Evolutionary conservation across 2,797 vertebrate species (phyloP), one percentile per base, ranked within the genome.

Genomic region (Gymnoscopelus braueri): DNA sequence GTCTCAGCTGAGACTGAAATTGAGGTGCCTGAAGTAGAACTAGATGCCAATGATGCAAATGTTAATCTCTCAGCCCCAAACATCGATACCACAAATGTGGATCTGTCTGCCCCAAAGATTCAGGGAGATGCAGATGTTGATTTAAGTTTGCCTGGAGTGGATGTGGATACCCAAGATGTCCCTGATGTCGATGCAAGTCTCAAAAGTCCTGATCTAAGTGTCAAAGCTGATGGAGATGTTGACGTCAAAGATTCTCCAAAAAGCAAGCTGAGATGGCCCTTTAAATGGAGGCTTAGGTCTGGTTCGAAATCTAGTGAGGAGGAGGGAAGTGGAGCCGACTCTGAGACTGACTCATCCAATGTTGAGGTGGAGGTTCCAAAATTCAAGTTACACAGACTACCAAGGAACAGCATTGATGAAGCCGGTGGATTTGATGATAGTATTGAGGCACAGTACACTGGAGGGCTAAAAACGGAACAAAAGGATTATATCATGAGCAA

Each of bases 381-480:
- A 10, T 95, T 94, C 75, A 92, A 82, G 75, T 5, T 78, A 47
- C 94, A 95, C 84, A 87, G 11, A 54, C 77, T 93, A 29, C 92
- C 92, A 24, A 65, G 0, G 23, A 66, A 26, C 78, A 85, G 0
- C 71, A 53, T 86, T 19, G 79, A 86, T 47, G 53, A 5, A 12
- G 10, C 2, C 14, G 60, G 57, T 54, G 71, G 19, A 9, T 10
- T 80, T 50, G 48, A n/a, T 52, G 71, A 90, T 12, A 10, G 8
- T 9, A 59, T 84, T 3, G 65, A 70, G 26, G 65, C 62, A 35
- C 54, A 63, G 32, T 85, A 87, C 56, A 12, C 8, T 14, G 78
- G 44, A 24, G 39, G 44, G 7, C 10, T 52, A 47, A 63, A 57
- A 29, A n/a, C 9, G 1, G 79, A 81, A 4, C 39, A 14, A 10